Evolutionary conservation across 2,888 invertebrate genomes (phyloP).

Genomic region (Xanthorhoe spadicearia): DNA sequence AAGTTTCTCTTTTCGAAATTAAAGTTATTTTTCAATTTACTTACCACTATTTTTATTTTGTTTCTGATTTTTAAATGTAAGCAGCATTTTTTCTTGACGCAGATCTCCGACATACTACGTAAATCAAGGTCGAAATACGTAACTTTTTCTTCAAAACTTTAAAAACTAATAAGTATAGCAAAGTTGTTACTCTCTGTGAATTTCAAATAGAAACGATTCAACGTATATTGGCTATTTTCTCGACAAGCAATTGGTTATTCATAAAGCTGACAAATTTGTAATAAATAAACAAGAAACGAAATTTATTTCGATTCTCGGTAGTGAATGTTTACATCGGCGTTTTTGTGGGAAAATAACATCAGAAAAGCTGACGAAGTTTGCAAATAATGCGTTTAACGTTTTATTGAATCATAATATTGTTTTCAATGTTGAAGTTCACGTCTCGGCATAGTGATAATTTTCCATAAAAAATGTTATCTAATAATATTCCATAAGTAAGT

Average conservation of each 20-base stretch:
- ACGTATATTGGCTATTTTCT: background rate
- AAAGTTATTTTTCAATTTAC: too few relatives aligned
- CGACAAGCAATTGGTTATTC: background rate
- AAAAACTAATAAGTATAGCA: slow-evolving; percentile 17
- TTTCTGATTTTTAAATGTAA: too few relatives aligned
- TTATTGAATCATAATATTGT: background rate
- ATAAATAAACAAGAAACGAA: slow-evolving; percentile 7
- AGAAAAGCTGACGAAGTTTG: slow-evolving; percentile 2
- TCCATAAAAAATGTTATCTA: slow-evolving; percentile 2
- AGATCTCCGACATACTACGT: background rate
- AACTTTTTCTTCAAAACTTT: slow-evolving; percentile 5
- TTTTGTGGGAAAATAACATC: slow-evolving; percentile 14
- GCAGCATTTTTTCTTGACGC: too few relatives aligned
- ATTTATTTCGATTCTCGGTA: slow-evolving; percentile 6
- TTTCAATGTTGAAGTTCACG: background rate
- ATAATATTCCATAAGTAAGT: too few relatives aligned
- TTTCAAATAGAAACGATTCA: slow-evolving; percentile 17
- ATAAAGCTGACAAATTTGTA: background rate
- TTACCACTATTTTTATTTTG: too few relatives aligned
- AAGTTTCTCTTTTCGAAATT: too few relatives aligned
- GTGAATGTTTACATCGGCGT: slow-evolving; percentile 10
- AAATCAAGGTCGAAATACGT: slow-evolving; percentile 4
- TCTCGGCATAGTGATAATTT: slow-evolving; percentile 5
- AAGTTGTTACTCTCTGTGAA: slow-evolving; percentile 16
- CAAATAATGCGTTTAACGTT: slow-evolving; percentile 9